Evolutionary conservation across 2,113 vertebrate genomes (phyloP), one percentile per base, ranked within the genome.

Genomic region (Synodontis membranacea): DNA sequence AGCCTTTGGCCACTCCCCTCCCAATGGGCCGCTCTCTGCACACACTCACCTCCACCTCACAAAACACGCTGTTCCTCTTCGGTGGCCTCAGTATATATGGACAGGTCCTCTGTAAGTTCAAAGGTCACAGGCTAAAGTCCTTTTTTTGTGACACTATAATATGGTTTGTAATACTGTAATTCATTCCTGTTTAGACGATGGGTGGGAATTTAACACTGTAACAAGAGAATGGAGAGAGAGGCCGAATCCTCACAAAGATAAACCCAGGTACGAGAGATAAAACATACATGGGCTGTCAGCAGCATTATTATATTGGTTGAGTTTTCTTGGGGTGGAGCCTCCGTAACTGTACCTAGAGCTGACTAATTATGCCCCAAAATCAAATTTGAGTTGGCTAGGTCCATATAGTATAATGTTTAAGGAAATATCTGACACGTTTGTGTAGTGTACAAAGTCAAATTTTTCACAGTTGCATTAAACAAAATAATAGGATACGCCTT

Each of bases 11-110:
- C 74, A 93, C 84, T 88, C 90, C 92, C 87, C 91, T 92, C 1
- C 98, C 98, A 11, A 89, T 91, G 54, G 96, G 97, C 7, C 97
- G 98, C 50, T 97, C 96, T 3, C 96, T 98, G 96, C 97, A 99
- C 94, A 97, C 97, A 0, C 88, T 99, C 91, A 99, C 97, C 5
- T 90, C 97, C 0, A 91, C 94, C n/a, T 95, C 96, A n/a, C 95
- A 97, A 25, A 93, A 95, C 91, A 93, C 92, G 1, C 95, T 99
- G 60, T 97, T 99, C 86, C 89, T 99, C 10, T 98, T 97, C 89
- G 98, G 98, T 58, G 98, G 98, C 3, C 92, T 99, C 78, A 95
- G 96, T 91, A 93, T 91, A 10, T 95, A 96, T 42, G 97, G 97
- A 87, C 93, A 93, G 78, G 97, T 97, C 64, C 91, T 98, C 74